These are phyloP conservation scores for Rhopalosiphum maidis DNA, from an alignment of 1,140 invertebrate species.

Conservation along the genomic window DNA sequence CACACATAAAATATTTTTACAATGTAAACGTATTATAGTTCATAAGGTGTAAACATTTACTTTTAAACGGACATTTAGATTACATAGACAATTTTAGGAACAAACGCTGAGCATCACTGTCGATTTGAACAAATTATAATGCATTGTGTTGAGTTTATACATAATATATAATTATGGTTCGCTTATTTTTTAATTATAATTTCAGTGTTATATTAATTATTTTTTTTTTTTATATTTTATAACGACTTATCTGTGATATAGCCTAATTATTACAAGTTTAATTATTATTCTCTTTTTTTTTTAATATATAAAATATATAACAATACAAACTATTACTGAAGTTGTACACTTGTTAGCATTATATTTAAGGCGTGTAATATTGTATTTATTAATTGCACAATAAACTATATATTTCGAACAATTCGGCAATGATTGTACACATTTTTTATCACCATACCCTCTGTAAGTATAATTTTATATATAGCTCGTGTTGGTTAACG, in stretches of 20 bases:
- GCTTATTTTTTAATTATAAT: constrained; percentile 9
- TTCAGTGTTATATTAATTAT: neutral
- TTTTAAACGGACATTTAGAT: neutral
- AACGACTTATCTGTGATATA: constrained; percentile 47
- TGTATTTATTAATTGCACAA: constrained; percentile 51
- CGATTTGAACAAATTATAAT: constrained; percentile 17
- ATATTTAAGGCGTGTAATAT: constrained; percentile 40
- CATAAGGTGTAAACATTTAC: neutral
- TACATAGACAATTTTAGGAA: constrained; percentile 16
- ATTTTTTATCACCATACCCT: neutral
- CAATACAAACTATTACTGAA: neutral
- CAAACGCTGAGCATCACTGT: neutral
- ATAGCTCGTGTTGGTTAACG: neutral
- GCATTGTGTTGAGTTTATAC: neutral
- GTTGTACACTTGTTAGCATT: constrained; percentile 30
- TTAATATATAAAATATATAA: neutral
- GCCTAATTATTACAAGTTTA: constrained; percentile 2
- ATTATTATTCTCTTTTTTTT: neutral
- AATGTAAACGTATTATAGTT: neutral
- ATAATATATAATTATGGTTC: neutral
- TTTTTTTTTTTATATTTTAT: constrained; percentile 28
- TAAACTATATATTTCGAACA: constrained; percentile 45
- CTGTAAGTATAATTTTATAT: neutral
- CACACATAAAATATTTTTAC: neutral
- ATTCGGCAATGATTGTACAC: neutral